Evolutionary conservation across 2,113 vertebrate species (phyloP).

Genomic region (Myrmecophaga tridactyla): DNA sequence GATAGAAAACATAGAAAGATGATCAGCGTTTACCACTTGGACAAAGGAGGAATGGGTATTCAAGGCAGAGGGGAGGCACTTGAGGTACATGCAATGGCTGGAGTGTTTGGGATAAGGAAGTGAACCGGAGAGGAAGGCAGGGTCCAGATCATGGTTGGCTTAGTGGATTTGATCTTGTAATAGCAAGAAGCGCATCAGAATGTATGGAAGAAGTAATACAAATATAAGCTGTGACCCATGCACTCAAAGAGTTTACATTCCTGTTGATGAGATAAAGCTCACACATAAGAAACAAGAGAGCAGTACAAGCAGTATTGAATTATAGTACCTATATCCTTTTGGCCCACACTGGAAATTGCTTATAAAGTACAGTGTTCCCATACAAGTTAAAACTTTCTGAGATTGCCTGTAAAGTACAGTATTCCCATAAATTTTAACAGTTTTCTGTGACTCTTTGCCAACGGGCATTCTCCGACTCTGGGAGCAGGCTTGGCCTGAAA

Average conservation of each 20-base stretch:
- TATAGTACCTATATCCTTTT: background rate
- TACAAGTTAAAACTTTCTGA: too few species aligned
- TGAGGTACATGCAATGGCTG: background rate
- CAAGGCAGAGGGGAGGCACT: background rate
- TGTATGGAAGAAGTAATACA: background rate
- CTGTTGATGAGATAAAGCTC: background rate
- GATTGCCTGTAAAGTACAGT: background rate
- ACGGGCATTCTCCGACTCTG: background rate
- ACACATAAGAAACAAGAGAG: background rate
- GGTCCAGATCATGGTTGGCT: background rate
- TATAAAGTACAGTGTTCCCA: background rate
- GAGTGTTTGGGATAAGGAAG: background rate
- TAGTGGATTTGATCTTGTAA: background rate
- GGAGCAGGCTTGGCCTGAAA: background rate
- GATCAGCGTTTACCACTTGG: background rate
- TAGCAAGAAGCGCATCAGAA: background rate
- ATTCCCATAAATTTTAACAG: background rate
- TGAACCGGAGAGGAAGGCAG: background rate
- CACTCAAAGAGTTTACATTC: slow-evolving; percentile 10
- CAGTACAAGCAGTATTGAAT: background rate
- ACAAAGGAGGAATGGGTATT: background rate
- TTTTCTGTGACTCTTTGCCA: background rate
- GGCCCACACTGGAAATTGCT: background rate
- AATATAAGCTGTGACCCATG: background rate
- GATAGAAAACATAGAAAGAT: slow-evolving; percentile 6